A percentile compares a stretch with the other conserved stretches of the same genome.
phyloP scores from a whole-genome alignment of 2,888 invertebrate genomes.

The Clusia tigrina region DNA sequence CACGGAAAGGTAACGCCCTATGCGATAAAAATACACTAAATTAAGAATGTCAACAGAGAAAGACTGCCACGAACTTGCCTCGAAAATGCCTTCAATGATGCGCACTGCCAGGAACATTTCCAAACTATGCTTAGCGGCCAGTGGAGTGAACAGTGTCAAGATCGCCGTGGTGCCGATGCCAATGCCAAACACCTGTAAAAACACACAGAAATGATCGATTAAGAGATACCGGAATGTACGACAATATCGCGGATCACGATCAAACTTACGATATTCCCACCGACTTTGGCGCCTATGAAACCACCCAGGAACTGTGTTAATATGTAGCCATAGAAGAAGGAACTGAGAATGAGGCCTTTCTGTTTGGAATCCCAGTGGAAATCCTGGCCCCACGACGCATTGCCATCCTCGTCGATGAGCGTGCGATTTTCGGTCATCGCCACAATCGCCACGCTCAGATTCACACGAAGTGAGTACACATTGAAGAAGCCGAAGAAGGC shows the following conservation, averaged over 20 bases:
- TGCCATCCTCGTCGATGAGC: constrained; percentile 71
- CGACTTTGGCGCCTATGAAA: constrained; percentile 82
- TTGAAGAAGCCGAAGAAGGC: constrained; percentile 88
- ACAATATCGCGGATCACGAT: background rate
- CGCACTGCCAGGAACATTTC: constrained; percentile 76
- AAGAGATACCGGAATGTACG: background rate
- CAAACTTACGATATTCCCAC: constrained; percentile 75
- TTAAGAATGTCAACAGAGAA: constrained; percentile 2
- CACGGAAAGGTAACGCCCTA: constrained; percentile 64
- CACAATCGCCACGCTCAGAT: constrained; percentile 91
- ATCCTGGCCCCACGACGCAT: constrained; percentile 71
- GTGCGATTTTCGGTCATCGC: constrained; percentile 85
- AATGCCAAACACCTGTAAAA: constrained; percentile 72
- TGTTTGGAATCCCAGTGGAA: constrained; percentile 83
- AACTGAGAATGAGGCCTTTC: constrained; percentile 81
- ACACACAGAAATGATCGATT: too few species aligned
- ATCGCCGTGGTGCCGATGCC: constrained; percentile 82
- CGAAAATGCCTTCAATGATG: constrained; percentile 81
- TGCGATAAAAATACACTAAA: constrained; percentile 5
- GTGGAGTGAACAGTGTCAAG: constrained; percentile 81
- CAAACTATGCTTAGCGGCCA: constrained; percentile 77
- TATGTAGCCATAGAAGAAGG: constrained; percentile 91
- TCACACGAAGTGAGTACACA: constrained; percentile 83
- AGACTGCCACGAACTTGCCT: constrained; percentile 67
- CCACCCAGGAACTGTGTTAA: constrained; percentile 85